Conservation (phyloP, 37 sponge, comb jelly and placozoan genomes). For the Geodia barretti region DNA sequence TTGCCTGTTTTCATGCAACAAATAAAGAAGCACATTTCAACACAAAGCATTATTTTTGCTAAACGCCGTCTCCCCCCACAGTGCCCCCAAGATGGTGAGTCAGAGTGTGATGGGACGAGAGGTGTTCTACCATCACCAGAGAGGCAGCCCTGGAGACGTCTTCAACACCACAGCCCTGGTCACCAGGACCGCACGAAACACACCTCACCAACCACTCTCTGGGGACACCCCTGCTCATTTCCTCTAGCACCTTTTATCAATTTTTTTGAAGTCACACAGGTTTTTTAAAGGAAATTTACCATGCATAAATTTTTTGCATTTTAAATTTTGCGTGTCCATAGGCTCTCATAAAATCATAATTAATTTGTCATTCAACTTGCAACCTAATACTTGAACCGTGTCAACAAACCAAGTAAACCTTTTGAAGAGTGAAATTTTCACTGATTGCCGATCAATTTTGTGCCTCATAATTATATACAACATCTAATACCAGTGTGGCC, state of each 20-base stretch:
- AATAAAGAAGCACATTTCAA: too few relatives aligned
- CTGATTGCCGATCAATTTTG: too few relatives aligned
- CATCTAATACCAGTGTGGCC: too few relatives aligned
- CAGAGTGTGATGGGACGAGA: slow-evolving; percentile 47
- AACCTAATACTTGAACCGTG: too few relatives aligned
- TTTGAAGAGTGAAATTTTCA: too few relatives aligned
- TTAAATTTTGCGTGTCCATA: neutral
- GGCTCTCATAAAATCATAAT: too few relatives aligned
- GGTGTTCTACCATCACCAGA: slow-evolving; percentile 27
- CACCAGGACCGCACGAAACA: neutral
- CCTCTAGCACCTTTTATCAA: neutral
- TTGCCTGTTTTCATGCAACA: too few relatives aligned
- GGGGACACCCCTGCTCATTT: neutral
- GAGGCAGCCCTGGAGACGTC: neutral
- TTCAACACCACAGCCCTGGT: neutral
- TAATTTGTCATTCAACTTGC: too few relatives aligned
- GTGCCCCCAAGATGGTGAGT: slow-evolving; percentile 26
- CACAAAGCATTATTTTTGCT: too few relatives aligned
- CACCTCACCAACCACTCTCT: neutral
- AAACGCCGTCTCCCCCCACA: neutral
- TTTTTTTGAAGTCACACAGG: too few relatives aligned
- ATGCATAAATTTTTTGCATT: neutral
- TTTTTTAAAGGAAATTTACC: neutral
- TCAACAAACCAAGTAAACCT: too few relatives aligned
- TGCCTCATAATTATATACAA: too few relatives aligned